Percentiles rank a stretch among this genome's conserved stretches.
Evolutionary conservation across 2,113 vertebrate genomes (phyloP).

Genomic region (Aphyosemion australe): DNA sequence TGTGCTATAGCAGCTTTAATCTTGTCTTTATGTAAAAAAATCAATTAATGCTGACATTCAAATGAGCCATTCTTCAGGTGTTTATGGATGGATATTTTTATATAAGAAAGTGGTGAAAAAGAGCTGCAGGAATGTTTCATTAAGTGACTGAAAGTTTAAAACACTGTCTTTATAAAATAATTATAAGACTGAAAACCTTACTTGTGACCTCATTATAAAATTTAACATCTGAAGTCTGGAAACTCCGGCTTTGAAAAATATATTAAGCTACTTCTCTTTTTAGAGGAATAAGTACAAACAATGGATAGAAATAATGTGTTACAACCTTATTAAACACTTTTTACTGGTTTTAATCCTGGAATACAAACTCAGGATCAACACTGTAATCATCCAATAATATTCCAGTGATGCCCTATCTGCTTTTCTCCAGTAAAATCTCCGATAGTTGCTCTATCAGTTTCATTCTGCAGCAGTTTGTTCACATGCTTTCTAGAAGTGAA

Average conservation of each 20-base stretch:
- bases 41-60: not conserved
- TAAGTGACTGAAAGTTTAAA: no score
- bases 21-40: not conserved
- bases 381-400: no score
- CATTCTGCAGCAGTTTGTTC: no score
- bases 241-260: not conserved
- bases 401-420: no score
- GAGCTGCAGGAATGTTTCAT: not conserved
- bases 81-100: not conserved
- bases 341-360: no score
- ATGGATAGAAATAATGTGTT: no score
- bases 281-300: not conserved
- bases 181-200: not conserved
- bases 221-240: not conserved
- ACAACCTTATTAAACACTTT: no score
- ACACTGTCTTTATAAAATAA: not conserved
- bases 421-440: no score
- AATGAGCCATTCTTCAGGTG: not conserved
- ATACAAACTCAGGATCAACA: no score
- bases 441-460: no score
- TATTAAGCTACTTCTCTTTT: not conserved
- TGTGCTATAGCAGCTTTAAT: not conserved
- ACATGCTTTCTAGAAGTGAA: no score
- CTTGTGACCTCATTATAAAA: conserved; percentile 4
- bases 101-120: not conserved